Evolutionary conservation across 2,113 vertebrate species (phyloP), one percentile per base, ranked within the genome.

Genomic region (Ammodytes dubius): DNA sequence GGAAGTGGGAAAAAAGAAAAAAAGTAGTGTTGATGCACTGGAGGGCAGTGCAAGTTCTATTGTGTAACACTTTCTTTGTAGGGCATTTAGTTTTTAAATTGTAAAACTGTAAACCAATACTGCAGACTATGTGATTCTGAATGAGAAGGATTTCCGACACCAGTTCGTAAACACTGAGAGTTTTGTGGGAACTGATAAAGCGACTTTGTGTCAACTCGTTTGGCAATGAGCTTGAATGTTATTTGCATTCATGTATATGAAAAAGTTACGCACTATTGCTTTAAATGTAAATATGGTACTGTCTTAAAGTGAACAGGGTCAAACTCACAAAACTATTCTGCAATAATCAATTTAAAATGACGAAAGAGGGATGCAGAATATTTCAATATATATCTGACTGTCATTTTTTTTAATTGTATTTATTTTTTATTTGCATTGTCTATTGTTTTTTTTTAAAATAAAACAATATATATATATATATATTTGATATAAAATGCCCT

Each of bases 21-120:
- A 50, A 76, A 50, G 65, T 19, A 15, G 64, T 39, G 58, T 77
- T 76, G 78, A 70, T 46, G 50, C 68, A 54, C n/a, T 15, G 13
- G 60, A 50, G 53, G 74, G 66, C 59, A 50, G 45, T 58, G 10
- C 6, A 65, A 27, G 43, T 79, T 73, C 67, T 74, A 45, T 19
- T 77, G 9, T 37, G 47, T 75, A 52, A 72, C 54, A 74, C 27
- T 27, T 1, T 27, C 27, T 27, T 27, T 27, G 1, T 27, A 27
- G 27, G 27, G 27, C 27, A 27, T 27, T 27, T 27, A 27, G 27
- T 27, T 27, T 27, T 27, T 17, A 78, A 77, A 59, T 40, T 65
- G 12, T 40, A 59, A 52, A 53, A 17, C 12, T 72, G 7, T 50
- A 64, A 40, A 35, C 12, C n/a, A n/a, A 27, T 47, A 27, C 6